Evolutionary conservation across 2,888 invertebrate species (phyloP), one percentile per base, ranked within the genome.

Genomic region (Podabrus alpinus): DNA sequence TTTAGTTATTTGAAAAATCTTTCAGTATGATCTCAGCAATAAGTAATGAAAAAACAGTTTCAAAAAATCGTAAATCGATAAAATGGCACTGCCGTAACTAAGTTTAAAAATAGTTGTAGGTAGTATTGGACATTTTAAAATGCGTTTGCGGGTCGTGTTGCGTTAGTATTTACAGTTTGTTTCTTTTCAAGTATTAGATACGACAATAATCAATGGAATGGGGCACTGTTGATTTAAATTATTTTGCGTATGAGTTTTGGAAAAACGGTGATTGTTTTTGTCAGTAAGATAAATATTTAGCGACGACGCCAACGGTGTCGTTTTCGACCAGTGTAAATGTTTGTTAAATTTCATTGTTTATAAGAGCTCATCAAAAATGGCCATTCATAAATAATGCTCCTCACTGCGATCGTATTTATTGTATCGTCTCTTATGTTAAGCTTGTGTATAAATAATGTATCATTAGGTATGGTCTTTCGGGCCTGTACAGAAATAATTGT

Each of bases 151-250:
- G 75, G 76, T 82, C 72, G 73, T 70, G 66, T 76, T 71, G 29
- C 77, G 66, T 74, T 77, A 74, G 67, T 72, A 75, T 73, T 69
- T 77, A 81, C 81, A 80, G 81, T 82, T 81, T n/a, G n/a, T n/a
- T 45, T 45, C 2, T 83, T 80, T 78, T 82, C 83, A 82, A 80
- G 81, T 81, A 77, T 83, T 84, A 83, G 82, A 84, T 81, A 85
- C 83, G 86, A 86, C 86, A 86, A 86, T 86, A 86, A 86, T 83
- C 76, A 79, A 79, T 80, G 85, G 85, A 85, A 85, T 85, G 86
- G 83, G 86, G 85, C 85, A 85, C 81, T 81, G 83, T 85, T 84
- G 83, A 82, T 77, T 73, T 67, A 21, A 64, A 64, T 2, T 4
- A 64, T 15, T 45, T 45, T 45, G 45, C n/a, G n/a, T 64, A 64